These are phyloP conservation scores for Heliopora coerulea DNA, from an alignment of 92 coral and sea anemone species.

Conservation along the genomic window DNA sequence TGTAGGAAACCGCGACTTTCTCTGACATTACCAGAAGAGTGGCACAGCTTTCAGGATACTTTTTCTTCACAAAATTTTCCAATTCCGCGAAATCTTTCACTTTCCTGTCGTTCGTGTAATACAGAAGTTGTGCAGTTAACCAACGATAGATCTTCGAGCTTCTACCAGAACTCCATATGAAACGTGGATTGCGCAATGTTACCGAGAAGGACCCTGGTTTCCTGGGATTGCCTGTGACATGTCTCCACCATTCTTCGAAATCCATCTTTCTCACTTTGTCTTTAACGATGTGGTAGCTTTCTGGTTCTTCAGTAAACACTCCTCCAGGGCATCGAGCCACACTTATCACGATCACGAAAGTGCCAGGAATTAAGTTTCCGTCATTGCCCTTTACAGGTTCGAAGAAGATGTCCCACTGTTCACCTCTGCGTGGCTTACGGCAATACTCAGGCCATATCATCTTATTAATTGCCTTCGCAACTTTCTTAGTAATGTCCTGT, in stretches of 20 bases:
- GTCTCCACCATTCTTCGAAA: background rate
- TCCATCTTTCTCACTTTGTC: conserved; percentile 16
- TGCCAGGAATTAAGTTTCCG: conserved; percentile 10
- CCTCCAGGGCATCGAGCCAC: conserved; percentile 45
- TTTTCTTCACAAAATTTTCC: background rate
- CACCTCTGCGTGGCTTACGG: background rate
- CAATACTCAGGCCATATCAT: conserved; percentile 30
- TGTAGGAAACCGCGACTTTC: background rate
- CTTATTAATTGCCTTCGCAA: conserved; percentile 21
- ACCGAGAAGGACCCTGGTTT: too few species aligned
- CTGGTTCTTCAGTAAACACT: conserved; percentile 39
- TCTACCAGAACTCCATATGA: conserved; percentile 38
- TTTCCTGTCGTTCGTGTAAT: conserved; percentile 35
- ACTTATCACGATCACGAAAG: conserved; percentile 18
- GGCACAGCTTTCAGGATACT: background rate
- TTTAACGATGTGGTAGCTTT: conserved; percentile 21
- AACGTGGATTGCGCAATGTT: background rate
- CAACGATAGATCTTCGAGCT: conserved; percentile 13
- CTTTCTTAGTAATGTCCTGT: conserved; percentile 15
- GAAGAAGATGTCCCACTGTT: conserved; percentile 35
- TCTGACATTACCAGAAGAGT: background rate
- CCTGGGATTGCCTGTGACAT: background rate
- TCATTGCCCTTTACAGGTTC: conserved; percentile 19
- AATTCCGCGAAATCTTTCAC: conserved; percentile 2
- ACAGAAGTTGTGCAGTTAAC: conserved; percentile 36